Base-by-base conservation (phyloP, 92 coral and sea anemone species). In the Hydrozoanthus gracilis region DNA sequence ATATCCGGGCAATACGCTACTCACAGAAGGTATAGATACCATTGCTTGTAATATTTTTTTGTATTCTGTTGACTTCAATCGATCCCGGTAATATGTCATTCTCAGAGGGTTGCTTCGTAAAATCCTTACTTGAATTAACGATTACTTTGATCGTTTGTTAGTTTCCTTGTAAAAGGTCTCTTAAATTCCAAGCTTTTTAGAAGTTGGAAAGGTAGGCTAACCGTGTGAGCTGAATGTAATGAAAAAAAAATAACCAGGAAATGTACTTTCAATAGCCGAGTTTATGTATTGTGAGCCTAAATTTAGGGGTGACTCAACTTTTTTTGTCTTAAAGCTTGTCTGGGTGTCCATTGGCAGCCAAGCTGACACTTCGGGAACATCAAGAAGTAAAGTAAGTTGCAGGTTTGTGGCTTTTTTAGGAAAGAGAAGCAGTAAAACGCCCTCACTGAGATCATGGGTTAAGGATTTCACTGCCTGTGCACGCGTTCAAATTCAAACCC, bases 1-100 rank as follows among this genome's bases (percentile, higher is more conserved):
- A 96, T 96, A 9, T 95, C 99, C 1, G 99, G 99, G 3, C 97
- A 95, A 87, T 96, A 95, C 71, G 98, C 98, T 6, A 93, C 99
- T 9, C 99, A 96, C 91, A 95, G 99, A 86, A 96, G 99, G 99
- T 96, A 82, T 16, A 6, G 12, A 15, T 17, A 13, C 4, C 1
- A 7, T 35, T 45, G 11, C 3, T 8, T 4, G 58, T 47, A 14
- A 0, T 73, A 10, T 73, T 20, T 44, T 47, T 3, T 66, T 68
- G 49, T 35, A 3, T 11, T 8, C 3, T 68, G 15, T 58, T 9
- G 15, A 11, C 15, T 11, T 11, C 15, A 58, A 58, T 11, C 2
- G 64, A 14, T 58, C 15, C 4, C 12, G 15, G 15, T 11, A 11
- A 9, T 58, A 58, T 58, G 4, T 58, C 15, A 11, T 58, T 11